These are phyloP conservation scores for Dorcus hopei DNA, from an alignment of 2,888 invertebrate species.

Conservation along the genomic window DNA sequence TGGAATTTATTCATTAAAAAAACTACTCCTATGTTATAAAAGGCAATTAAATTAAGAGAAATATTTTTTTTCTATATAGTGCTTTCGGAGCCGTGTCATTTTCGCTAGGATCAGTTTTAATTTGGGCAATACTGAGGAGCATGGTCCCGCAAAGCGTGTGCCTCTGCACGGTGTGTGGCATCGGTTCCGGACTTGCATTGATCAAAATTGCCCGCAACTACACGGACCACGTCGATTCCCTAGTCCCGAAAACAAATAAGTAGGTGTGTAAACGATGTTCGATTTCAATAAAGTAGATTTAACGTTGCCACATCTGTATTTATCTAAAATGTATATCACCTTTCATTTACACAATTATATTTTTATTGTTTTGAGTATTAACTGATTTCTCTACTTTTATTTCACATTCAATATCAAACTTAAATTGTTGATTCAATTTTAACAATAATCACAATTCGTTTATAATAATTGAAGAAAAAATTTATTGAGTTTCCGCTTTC, in stretches of 20 bases:
- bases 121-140: constrained; percentile 84
- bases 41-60: not conserved
- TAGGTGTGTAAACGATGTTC: constrained; percentile 2
- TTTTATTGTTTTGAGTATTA: no score
- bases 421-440: no score
- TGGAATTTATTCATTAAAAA: no score
- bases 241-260: constrained; percentile 23
- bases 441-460: no score
- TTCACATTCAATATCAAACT: no score
- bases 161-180: constrained; percentile 64
- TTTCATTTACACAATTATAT: no score
- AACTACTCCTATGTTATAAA: no score
- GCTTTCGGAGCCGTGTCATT: constrained; percentile 73
- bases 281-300: constrained; percentile 16
- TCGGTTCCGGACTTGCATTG: constrained; percentile 67
- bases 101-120: constrained; percentile 84
- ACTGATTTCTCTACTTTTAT: no score
- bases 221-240: constrained; percentile 41
- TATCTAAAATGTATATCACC: no score
- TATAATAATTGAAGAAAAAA: no score
- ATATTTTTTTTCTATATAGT: constrained; percentile 42
- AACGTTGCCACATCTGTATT: no score
- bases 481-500: no score
- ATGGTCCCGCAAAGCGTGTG: constrained; percentile 69
- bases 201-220: constrained; percentile 48